Evolutionary conservation across 2,797 vertebrate genomes (phyloP).

Genomic region (Melanotaenia maccullochi): DNA sequence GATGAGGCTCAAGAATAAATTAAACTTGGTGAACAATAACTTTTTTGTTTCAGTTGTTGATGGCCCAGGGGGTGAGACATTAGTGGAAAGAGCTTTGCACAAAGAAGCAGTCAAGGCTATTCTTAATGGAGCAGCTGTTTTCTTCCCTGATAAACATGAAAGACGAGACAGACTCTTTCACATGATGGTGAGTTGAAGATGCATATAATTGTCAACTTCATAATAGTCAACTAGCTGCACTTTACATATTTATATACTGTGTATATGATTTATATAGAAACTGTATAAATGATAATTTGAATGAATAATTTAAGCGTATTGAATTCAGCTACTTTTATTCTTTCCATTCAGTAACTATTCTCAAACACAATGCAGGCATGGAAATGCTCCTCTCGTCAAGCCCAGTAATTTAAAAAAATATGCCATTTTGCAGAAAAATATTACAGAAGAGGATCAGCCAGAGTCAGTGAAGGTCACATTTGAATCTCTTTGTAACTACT

Average conservation of each 20-base stretch:
- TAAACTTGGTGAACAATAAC: background rate
- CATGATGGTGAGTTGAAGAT: constrained; percentile 89
- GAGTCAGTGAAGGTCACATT: constrained; percentile 93
- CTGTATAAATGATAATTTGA: too few relatives aligned
- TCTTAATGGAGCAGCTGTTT: constrained; percentile 92
- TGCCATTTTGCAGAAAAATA: constrained; percentile 86
- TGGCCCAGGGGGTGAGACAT: constrained; percentile 78
- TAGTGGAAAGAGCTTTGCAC: constrained; percentile 84
- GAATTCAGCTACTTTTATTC: background rate
- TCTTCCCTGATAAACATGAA: constrained; percentile 92
- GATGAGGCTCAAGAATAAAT: background rate
- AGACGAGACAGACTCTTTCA: constrained; percentile 92
- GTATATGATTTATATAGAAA: background rate
- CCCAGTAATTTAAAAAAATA: background rate
- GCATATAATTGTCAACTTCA: background rate
- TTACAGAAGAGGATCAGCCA: constrained; percentile 91
- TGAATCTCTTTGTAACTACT: constrained; percentile 94
- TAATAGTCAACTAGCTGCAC: background rate
- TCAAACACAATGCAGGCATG: background rate
- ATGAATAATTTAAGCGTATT: background rate
- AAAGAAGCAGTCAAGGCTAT: constrained; percentile 92
- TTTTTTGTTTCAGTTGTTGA: constrained; percentile 87
- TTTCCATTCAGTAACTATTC: background rate
- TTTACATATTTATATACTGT: background rate
- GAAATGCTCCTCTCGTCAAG: background rate